These are phyloP conservation scores for Fistularia commersonii DNA, from an alignment of 2,797 vertebrate genomes.

Conservation along the genomic window DNA sequence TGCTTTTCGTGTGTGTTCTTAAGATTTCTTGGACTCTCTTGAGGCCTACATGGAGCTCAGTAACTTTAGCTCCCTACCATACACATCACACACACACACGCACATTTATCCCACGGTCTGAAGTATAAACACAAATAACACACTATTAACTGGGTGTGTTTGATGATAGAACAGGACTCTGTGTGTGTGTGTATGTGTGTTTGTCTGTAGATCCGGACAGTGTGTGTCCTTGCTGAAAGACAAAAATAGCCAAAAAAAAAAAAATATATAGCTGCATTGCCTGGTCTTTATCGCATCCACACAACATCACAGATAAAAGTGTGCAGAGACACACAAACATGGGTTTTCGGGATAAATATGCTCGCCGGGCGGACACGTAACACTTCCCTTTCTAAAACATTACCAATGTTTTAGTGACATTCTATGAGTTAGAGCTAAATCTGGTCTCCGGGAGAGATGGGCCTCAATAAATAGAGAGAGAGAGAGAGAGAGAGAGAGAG, in stretches of 20 bases:
- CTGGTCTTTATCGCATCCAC: constrained; percentile 27
- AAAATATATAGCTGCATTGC: constrained; percentile 14
- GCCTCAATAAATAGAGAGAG: constrained; percentile 64
- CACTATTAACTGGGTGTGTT: too few relatives aligned
- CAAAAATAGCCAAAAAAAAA: constrained; percentile 5
- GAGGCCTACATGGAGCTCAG: too few relatives aligned
- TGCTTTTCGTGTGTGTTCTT: too few relatives aligned
- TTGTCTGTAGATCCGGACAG: too few relatives aligned
- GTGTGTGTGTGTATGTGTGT: too few relatives aligned
- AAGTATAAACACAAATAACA: too few relatives aligned
- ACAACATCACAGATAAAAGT: constrained; percentile 15
- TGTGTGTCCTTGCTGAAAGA: neutral
- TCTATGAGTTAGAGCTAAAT: constrained; percentile 58
- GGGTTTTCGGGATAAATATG: constrained; percentile 13
- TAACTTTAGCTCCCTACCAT: too few relatives aligned
- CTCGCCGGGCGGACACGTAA: constrained; percentile 62
- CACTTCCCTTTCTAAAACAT: constrained; percentile 70
- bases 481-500: constrained; percentile 7
- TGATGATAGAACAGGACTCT: too few relatives aligned
- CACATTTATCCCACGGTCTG: too few relatives aligned
- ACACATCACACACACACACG: too few relatives aligned
- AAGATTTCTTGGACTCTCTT: too few relatives aligned
- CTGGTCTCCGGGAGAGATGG: constrained; percentile 34
- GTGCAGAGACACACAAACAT: constrained; percentile 19
- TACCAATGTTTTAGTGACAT: constrained; percentile 55